phyloP scores from a whole-genome alignment of 1,140 invertebrate species.

The Achroia grisella region DNA sequence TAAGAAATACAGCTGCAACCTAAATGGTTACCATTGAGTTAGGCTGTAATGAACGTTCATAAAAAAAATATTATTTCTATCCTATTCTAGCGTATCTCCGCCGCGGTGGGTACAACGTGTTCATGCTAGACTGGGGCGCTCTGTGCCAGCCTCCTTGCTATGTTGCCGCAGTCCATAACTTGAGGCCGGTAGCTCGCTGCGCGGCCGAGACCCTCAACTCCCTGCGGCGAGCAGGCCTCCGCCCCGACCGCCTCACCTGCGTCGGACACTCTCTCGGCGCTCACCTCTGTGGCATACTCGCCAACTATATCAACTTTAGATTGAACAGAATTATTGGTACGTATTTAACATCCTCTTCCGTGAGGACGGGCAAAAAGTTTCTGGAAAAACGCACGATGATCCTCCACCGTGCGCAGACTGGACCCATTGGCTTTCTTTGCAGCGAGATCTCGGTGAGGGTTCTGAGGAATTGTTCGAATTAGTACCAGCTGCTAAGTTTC shows the following conservation, averaged over 20 bases:
- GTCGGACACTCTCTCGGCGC: conserved; percentile 85
- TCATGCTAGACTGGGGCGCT: conserved; percentile 83
- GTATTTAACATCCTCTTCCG: conserved; percentile 12
- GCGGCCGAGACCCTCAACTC: conserved; percentile 76
- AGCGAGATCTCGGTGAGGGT: too few relatives aligned
- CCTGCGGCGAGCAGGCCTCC: conserved; percentile 76
- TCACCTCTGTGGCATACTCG: conserved; percentile 83
- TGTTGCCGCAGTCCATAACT: conserved; percentile 80
- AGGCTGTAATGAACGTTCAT: too few relatives aligned
- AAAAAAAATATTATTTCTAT: background rate
- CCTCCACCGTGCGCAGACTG: too few relatives aligned
- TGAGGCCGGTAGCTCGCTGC: conserved; percentile 79
- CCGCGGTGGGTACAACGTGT: conserved; percentile 83
- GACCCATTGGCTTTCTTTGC: too few relatives aligned
- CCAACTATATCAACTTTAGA: conserved; percentile 71
- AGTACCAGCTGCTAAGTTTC: too few relatives aligned
- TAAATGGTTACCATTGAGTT: too few relatives aligned
- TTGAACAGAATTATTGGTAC: conserved; percentile 62
- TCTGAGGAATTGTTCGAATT: too few relatives aligned
- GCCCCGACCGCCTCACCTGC: conserved; percentile 77
- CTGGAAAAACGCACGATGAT: too few relatives aligned
- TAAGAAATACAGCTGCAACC: too few relatives aligned
- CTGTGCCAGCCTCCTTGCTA: conserved; percentile 82
- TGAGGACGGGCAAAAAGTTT: too few relatives aligned
- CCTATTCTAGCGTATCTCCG: conserved; percentile 77